phyloP scores from a whole-genome alignment of 2,797 vertebrate genomes.

The Dallia pectoralis region DNA sequence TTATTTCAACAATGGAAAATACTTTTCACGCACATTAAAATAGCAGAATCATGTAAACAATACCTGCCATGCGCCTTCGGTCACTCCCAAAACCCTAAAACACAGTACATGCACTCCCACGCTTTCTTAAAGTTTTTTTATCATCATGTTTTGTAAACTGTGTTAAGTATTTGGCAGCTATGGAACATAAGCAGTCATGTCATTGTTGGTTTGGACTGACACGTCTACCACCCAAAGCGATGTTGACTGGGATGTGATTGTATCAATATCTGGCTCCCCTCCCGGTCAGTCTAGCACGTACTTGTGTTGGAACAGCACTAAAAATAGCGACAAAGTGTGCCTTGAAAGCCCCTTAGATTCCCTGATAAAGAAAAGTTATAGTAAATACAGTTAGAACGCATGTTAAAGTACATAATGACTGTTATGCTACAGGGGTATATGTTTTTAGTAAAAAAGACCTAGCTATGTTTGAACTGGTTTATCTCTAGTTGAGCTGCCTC shows the following conservation, averaged over 20 bases:
- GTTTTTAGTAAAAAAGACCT: not conserved
- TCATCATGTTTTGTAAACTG: constrained; percentile 26
- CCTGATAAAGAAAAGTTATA: constrained; percentile 9
- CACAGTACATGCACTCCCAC: not conserved
- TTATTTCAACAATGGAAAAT: not conserved
- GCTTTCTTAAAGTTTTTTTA: constrained; percentile 11
- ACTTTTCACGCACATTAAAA: not conserved
- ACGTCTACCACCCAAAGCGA: constrained; percentile 47
- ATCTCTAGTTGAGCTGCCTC: not conserved
- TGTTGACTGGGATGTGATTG: constrained; percentile 50
- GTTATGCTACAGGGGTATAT: not conserved
- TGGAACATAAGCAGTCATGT: constrained; percentile 31
- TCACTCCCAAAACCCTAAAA: not conserved
- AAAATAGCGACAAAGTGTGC: constrained; percentile 43
- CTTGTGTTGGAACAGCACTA: constrained; percentile 33
- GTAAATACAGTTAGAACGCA: no score
- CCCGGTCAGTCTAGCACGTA: constrained; percentile 45
- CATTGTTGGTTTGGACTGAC: constrained; percentile 27
- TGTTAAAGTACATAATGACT: not conserved
- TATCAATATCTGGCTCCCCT: constrained; percentile 52
- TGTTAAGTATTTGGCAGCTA: constrained; percentile 32
- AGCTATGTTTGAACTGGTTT: not conserved
- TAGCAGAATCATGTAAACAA: not conserved
- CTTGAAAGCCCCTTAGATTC: constrained; percentile 9
- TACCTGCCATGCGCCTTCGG: not conserved